Conservation (phyloP, 2,888 invertebrate genomes). For the Matsumyia berberina region DNA sequence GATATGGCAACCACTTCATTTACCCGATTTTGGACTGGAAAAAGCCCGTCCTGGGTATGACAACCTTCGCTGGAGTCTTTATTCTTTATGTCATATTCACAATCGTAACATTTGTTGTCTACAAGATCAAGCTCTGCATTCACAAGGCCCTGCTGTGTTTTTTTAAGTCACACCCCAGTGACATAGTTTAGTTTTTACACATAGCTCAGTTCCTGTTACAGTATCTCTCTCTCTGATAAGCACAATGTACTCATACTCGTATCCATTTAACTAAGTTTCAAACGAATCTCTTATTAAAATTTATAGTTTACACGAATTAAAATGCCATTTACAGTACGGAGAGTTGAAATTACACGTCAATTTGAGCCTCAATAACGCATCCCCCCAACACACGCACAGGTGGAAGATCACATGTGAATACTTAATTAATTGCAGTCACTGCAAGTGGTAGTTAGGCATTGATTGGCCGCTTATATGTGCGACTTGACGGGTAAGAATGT, state of each 20-base stretch:
- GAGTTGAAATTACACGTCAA: slow-evolving; percentile 1
- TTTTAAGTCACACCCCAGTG: slow-evolving; percentile 55
- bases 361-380: slow-evolving; percentile 14
- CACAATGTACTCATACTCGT: background rate
- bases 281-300: slow-evolving; percentile 11
- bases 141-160: slow-evolving; percentile 79
- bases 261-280: background rate
- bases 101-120: slow-evolving; percentile 80
- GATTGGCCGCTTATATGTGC: background rate
- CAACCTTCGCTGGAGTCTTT: slow-evolving; percentile 82
- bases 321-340: slow-evolving; percentile 7
- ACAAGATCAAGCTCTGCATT: slow-evolving; percentile 81
- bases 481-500: background rate
- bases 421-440: slow-evolving; percentile 36
- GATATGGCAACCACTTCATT: slow-evolving; percentile 87
- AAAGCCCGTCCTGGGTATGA: slow-evolving; percentile 85
- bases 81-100: slow-evolving; percentile 80
- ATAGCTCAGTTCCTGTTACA: slow-evolving; percentile 36
- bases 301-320: slow-evolving; percentile 4
- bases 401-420: slow-evolving; percentile 54
- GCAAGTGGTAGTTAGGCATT: background rate
- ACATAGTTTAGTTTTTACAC: slow-evolving; percentile 27
- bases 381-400: slow-evolving; percentile 11
- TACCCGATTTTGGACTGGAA: slow-evolving; percentile 92
- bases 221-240: slow-evolving; percentile 1